A percentile compares a stretch with the other conserved stretches of the same genome.
phyloP scores from a whole-genome alignment of 2,113 vertebrate species.

The Cololabis saira region DNA sequence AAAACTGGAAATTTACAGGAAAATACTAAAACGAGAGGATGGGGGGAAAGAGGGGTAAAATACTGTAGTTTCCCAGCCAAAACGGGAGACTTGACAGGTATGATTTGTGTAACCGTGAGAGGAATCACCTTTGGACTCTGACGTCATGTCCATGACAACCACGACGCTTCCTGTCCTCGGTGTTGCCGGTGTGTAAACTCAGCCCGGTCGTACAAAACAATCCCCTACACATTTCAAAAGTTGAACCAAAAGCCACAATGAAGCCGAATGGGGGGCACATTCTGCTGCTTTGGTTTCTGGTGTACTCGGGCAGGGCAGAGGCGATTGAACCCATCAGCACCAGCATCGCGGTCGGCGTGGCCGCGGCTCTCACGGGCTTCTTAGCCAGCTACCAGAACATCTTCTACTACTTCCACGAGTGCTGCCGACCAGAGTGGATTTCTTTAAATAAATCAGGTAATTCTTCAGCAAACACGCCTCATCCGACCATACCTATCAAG shows the following conservation, averaged over 20 bases:
- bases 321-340: constrained; percentile 81
- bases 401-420: constrained; percentile 79
- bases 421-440: constrained; percentile 82
- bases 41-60: no score
- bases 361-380: constrained; percentile 80
- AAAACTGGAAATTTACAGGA: no score
- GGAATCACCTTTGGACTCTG: constrained; percentile 35
- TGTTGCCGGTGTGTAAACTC: neutral
- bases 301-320: constrained; percentile 31
- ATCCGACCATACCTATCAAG: no score
- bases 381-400: constrained; percentile 77
- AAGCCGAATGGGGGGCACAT: constrained; percentile 20
- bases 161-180: neutral
- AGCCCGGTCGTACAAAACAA: neutral
- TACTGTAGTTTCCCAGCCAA: no score
- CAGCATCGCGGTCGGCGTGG: constrained; percentile 81
- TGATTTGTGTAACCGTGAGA: neutral
- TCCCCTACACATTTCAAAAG: accelerated
- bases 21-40: no score
- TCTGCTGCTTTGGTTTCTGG: constrained; percentile 48
- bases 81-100: no score
- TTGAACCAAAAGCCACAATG: constrained; percentile 32
- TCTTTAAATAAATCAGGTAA: constrained; percentile 79
- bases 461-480: neutral
- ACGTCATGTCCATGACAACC: constrained; percentile 34